Percentiles rank a stretch among this genome's conserved stretches.
These are phyloP conservation scores for Aporrectodea caliginosa DNA, from an alignment of 1,140 invertebrate genomes.

Conservation along the genomic window DNA sequence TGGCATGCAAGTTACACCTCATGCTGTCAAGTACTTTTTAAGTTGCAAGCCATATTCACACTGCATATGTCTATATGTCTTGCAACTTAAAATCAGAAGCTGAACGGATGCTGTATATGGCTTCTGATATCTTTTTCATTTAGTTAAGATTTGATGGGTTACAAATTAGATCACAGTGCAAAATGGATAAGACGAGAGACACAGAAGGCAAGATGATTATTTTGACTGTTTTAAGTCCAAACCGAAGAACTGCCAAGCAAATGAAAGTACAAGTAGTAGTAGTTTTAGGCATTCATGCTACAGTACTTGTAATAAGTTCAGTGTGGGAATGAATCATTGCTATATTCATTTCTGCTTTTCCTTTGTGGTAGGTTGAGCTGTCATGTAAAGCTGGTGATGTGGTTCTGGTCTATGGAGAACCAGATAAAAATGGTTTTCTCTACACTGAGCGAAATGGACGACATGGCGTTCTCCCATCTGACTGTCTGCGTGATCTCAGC, in stretches of 20 bases:
- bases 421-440: slow-evolving; percentile 97
- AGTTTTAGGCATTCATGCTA: background rate
- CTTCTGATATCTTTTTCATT: no score
- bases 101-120: no score
- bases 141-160: no score
- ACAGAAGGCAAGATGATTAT: no score
- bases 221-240: background rate
- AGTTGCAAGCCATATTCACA: no score
- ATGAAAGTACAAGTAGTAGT: background rate
- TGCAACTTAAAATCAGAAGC: no score
- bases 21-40: no score
- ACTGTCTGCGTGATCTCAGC: slow-evolving; percentile 62
- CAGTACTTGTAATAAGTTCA: background rate
- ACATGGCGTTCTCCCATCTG: slow-evolving; percentile 90
- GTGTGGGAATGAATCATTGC: background rate
- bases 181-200: no score
- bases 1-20: no score
- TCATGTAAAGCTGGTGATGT: slow-evolving; percentile 90
- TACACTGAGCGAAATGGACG: slow-evolving; percentile 87
- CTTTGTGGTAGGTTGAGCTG: slow-evolving; percentile 91
- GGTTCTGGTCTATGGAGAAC: slow-evolving; percentile 91
- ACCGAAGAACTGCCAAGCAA: background rate
- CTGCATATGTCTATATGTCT: no score
- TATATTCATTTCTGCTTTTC: slow-evolving; percentile 43
- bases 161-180: no score